Conservation (phyloP, 2,113 vertebrate species). For the Anolis sagrei region DNA sequence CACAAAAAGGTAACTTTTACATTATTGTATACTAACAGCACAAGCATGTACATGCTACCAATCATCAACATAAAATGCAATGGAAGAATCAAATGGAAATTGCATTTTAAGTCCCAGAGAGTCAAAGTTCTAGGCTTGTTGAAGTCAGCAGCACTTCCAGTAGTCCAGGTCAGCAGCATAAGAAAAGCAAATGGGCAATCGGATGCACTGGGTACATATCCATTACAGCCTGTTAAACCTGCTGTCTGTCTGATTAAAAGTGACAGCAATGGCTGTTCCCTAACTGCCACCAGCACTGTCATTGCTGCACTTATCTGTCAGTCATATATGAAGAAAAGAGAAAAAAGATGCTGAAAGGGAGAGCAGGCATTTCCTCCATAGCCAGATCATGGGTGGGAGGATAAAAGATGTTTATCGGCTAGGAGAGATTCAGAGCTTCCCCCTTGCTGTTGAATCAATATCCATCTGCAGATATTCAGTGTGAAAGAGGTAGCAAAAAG, state of each 20-base stretch:
- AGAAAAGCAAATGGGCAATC: constrained; percentile 29
- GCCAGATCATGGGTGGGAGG: background rate
- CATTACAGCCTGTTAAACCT: constrained; percentile 55
- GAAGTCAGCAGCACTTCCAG: background rate
- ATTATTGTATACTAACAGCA: background rate
- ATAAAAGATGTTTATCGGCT: constrained; percentile 12
- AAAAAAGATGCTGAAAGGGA: constrained; percentile 46
- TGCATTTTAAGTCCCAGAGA: background rate
- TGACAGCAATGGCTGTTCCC: constrained; percentile 59
- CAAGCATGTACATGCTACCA: background rate
- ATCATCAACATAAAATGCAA: background rate
- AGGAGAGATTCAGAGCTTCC: background rate
- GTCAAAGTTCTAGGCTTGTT: background rate
- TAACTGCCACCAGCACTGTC: constrained; percentile 58
- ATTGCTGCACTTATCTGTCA: constrained; percentile 53
- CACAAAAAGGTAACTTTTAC: background rate
- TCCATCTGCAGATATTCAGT: background rate
- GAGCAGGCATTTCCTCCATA: constrained; percentile 35
- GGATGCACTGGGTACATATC: constrained; percentile 43
- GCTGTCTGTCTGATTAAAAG: constrained; percentile 43
- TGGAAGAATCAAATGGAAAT: background rate
- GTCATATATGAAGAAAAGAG: constrained; percentile 47
- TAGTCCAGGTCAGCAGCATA: background rate
- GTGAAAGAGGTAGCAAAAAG: background rate
- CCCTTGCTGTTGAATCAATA: background rate